A percentile compares a stretch with the other conserved stretches of the same genome.
These are phyloP conservation scores for Alligator mississippiensis DNA, from an alignment of 2,113 vertebrate genomes.

Conservation along the genomic window DNA sequence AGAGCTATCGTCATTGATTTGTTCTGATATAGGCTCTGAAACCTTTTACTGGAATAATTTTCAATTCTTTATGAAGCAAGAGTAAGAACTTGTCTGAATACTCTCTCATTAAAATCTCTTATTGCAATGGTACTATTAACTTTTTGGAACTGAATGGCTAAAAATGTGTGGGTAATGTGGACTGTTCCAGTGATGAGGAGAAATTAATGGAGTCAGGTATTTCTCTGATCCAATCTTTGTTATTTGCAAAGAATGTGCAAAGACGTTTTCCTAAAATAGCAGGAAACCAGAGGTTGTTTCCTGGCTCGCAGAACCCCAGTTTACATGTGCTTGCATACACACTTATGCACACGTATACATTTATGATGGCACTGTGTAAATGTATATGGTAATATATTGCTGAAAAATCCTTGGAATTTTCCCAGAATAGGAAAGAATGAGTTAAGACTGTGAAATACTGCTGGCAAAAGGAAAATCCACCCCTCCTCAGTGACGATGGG, in stretches of 20 bases:
- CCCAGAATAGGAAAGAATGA: no score
- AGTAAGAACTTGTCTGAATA: neutral
- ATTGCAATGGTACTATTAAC: neutral
- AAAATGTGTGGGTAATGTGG: neutral
- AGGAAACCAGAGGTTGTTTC: neutral
- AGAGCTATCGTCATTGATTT: neutral
- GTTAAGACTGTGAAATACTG: no score
- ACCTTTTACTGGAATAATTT: neutral
- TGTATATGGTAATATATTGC: no score
- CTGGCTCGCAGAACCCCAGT: neutral
- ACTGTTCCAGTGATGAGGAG: neutral
- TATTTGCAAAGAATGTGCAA: rapidly evolving
- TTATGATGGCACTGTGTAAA: no score
- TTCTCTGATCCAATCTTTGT: neutral
- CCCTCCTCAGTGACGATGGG: no score
- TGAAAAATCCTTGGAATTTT: no score
- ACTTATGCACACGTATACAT: no score
- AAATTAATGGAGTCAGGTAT: rapidly evolving
- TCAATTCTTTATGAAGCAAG: neutral
- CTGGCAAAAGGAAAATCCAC: no score
- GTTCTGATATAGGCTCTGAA: neutral
- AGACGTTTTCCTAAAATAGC: neutral
- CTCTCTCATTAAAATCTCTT: neutral
- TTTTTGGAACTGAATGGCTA: neutral
- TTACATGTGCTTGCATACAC: no score